These are phyloP conservation scores for Phodopus roborovskii DNA, from an alignment of 2,113 vertebrate species.

Conservation along the genomic window DNA sequence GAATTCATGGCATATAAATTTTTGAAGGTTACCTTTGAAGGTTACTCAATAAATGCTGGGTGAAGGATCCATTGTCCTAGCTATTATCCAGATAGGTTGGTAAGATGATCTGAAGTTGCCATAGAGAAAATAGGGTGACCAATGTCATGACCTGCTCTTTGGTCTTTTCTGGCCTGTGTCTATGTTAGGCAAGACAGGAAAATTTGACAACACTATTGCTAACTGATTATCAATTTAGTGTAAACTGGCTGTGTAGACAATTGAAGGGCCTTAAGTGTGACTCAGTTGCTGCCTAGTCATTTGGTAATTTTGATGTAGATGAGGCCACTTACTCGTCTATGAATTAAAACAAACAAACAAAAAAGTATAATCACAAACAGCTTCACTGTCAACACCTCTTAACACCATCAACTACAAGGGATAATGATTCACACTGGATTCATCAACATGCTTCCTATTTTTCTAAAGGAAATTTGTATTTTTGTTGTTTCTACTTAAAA, in stretches of 20 bases:
- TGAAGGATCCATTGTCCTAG: background rate
- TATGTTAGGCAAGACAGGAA: background rate
- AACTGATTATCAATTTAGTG: background rate
- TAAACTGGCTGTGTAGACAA: background rate
- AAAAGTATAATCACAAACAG: background rate
- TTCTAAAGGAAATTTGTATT: background rate
- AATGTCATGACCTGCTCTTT: background rate
- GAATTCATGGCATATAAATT: slow-evolving; percentile 15
- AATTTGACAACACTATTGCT: background rate
- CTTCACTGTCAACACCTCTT: background rate
- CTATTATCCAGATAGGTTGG: background rate
- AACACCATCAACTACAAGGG: background rate
- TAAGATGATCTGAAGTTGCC: background rate
- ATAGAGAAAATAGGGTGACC: background rate
- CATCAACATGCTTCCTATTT: background rate
- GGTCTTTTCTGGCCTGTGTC: background rate
- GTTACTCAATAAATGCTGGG: background rate
- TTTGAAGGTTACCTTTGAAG: background rate
- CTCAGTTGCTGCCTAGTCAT: background rate
- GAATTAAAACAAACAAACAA: background rate
- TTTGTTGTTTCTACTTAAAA: background rate
- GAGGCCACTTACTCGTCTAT: background rate
- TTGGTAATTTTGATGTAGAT: background rate
- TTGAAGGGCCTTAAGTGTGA: background rate
- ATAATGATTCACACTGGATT: background rate